Conservation (phyloP, 2,113 vertebrate species). For the Stercorarius parasiticus region DNA sequence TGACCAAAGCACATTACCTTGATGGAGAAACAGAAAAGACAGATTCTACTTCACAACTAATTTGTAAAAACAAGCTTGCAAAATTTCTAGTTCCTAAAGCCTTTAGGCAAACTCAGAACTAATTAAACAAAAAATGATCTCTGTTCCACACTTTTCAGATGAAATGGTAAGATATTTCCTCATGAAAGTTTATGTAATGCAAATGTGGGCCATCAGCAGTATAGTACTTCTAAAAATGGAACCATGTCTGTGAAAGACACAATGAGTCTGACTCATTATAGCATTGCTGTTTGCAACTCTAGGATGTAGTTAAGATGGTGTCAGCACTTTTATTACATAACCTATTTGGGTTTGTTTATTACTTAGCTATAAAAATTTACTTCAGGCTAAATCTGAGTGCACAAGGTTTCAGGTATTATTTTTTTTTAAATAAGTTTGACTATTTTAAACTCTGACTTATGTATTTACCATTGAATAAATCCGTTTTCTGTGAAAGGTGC, state of each 20-base stretch:
- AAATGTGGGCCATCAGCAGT: slow-evolving; percentile 46
- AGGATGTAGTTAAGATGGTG: not conserved
- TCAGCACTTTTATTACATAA: slow-evolving; percentile 51
- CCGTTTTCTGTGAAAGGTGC: not conserved
- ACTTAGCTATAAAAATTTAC: slow-evolving; percentile 30
- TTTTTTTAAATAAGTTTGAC: not conserved
- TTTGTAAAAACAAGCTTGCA: slow-evolving; percentile 54
- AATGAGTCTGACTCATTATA: slow-evolving; percentile 38
- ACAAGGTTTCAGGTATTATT: not conserved
- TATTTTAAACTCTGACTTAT: not conserved
- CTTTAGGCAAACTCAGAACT: slow-evolving; percentile 46
- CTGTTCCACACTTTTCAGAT: not conserved
- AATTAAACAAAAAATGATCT: slow-evolving; percentile 52
- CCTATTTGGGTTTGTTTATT: slow-evolving; percentile 36
- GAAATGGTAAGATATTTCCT: slow-evolving; percentile 40
- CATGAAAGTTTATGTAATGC: slow-evolving; percentile 31
- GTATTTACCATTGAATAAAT: not conserved
- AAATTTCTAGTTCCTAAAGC: slow-evolving; percentile 45
- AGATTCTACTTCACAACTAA: slow-evolving; percentile 34
- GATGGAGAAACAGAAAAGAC: slow-evolving; percentile 33
- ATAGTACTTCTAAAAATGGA: slow-evolving; percentile 54
- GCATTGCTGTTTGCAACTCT: not conserved
- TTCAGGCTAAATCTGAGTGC: slow-evolving; percentile 13
- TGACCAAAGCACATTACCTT: slow-evolving; percentile 39
- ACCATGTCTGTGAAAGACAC: slow-evolving; percentile 2